Conservation (phyloP, 2,797 vertebrate species). For the Pseudopleuronectes americanus region DNA sequence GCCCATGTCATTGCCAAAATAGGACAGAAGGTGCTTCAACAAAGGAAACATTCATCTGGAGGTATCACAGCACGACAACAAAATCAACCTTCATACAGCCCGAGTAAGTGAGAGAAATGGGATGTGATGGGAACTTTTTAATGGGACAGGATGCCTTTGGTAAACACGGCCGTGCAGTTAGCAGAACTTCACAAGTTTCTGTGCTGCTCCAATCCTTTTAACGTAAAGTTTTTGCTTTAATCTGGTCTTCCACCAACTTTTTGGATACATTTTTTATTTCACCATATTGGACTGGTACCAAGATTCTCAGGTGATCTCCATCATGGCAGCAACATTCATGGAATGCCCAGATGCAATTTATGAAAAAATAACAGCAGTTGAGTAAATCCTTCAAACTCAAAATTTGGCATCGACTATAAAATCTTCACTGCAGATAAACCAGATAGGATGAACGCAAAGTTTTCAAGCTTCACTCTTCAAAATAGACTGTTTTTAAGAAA, state of each 20-base stretch:
- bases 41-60: constrained; percentile 76
- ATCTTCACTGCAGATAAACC: too few species aligned
- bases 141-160: constrained; percentile 48
- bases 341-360: too few species aligned
- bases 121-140: constrained; percentile 44
- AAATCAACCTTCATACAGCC: constrained; percentile 59
- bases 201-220: not conserved
- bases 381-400: too few species aligned
- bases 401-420: too few species aligned
- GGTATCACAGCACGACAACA: constrained; percentile 66
- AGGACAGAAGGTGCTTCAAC: constrained; percentile 76
- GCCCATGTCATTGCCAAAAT: constrained; percentile 79
- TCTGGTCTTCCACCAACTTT: not conserved
- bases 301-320: too few species aligned
- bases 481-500: too few species aligned
- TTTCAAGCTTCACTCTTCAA: too few species aligned
- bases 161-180: constrained; percentile 12
- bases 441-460: too few species aligned
- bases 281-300: too few species aligned
- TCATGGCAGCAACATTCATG: too few species aligned
- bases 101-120: constrained; percentile 43
- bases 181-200: constrained; percentile 10
- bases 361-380: too few species aligned
- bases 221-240: not conserved
- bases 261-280: too few species aligned